A percentile compares a stretch with the other conserved stretches of the same genome.
Conservation (phyloP, 2,888 invertebrate genomes). For the Stegophylla sp. region DNA sequence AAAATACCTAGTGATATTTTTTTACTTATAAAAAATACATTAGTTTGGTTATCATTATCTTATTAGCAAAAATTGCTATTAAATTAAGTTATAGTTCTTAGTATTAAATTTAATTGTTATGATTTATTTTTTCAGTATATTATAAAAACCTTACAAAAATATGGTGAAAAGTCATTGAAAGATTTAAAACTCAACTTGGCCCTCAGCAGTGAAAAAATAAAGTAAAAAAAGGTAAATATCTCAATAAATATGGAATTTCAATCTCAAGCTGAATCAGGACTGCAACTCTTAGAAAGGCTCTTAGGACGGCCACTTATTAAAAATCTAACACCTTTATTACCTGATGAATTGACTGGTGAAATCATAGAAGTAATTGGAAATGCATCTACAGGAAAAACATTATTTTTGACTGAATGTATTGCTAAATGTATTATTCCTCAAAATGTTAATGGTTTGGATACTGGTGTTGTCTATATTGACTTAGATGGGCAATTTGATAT, state of each 20-base stretch:
- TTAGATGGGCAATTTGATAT: constrained; percentile 67
- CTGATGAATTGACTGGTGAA: constrained; percentile 65
- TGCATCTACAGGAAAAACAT: constrained; percentile 66
- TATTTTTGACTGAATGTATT: constrained; percentile 66
- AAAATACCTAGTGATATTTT: too few relatives aligned
- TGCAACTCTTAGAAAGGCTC: constrained; percentile 70
- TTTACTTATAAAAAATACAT: too few relatives aligned
- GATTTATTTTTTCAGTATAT: constrained; percentile 34
- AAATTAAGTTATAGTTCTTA: background rate
- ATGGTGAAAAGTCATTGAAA: constrained; percentile 44
- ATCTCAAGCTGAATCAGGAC: constrained; percentile 68
- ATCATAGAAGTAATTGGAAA: constrained; percentile 68
- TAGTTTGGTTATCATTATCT: too few relatives aligned
- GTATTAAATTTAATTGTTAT: background rate
- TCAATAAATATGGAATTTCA: constrained; percentile 59
- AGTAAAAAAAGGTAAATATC: background rate
- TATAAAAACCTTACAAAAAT: constrained; percentile 41
- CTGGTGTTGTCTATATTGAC: constrained; percentile 67
- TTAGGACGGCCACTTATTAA: constrained; percentile 64
- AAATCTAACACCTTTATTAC: constrained; percentile 66
- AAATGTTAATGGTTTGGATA: constrained; percentile 65
- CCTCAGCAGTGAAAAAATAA: constrained; percentile 31
- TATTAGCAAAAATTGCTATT: too few relatives aligned
- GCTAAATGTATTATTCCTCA: constrained; percentile 66
- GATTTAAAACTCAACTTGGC: constrained; percentile 54